phyloP scores from a whole-genome alignment of 2,113 vertebrate species.

The Balaeniceps rex region DNA sequence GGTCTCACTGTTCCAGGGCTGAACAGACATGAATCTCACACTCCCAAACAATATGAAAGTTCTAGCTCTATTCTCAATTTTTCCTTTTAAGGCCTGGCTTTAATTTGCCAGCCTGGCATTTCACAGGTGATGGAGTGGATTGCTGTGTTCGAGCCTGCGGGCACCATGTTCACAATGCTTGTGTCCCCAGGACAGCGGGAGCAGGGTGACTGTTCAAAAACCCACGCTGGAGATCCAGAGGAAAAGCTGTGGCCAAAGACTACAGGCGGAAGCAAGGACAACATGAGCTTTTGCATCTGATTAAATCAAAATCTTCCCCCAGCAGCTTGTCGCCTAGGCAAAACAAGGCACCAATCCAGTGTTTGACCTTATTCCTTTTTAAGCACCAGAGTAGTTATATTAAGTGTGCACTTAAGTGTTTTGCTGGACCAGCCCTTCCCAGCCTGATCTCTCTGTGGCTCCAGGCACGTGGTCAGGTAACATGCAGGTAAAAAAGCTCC shows the following conservation, averaged over 20 bases:
- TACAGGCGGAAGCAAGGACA: background rate
- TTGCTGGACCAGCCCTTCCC: background rate
- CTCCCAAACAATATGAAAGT: background rate
- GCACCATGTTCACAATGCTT: background rate
- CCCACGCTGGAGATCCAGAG: rapidly evolving
- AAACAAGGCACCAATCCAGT: background rate
- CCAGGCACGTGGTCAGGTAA: background rate
- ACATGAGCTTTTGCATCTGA: rapidly evolving
- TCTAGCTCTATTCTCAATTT: background rate
- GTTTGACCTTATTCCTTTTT: background rate
- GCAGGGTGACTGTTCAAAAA: background rate
- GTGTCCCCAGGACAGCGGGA: background rate
- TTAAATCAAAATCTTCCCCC: background rate
- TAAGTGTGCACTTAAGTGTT: rapidly evolving
- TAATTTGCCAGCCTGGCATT: background rate
- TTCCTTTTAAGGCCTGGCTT: background rate
- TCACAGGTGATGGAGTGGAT: background rate
- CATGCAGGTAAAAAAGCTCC: rapidly evolving
- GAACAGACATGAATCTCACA: background rate
- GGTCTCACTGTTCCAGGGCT: background rate
- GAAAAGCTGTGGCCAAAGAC: background rate
- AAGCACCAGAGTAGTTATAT: background rate
- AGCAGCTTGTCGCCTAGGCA: background rate
- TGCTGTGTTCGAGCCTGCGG: background rate
- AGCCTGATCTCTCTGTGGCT: too few relatives aligned